Percentiles rank a stretch among this genome's conserved stretches.
phyloP scores from a whole-genome alignment of 2,888 invertebrate species.

The Dasypolia templi region DNA sequence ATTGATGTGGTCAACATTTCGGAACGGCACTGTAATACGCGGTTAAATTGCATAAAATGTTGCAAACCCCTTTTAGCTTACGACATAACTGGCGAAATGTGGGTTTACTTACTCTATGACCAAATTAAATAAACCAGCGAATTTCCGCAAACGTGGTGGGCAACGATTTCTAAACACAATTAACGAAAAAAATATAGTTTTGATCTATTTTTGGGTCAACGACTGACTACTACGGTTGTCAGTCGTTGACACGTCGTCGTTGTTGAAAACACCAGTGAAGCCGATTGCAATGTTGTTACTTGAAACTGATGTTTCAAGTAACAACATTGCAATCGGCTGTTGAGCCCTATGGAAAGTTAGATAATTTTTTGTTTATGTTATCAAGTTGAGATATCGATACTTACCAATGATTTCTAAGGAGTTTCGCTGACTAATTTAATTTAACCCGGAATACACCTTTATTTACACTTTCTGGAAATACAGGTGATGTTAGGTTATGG shows the following conservation, averaged over 20 bases:
- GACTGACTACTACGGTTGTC: too few species aligned
- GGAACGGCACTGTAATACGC: constrained; percentile 8
- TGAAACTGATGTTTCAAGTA: not conserved
- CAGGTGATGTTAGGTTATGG: not conserved
- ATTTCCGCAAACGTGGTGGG: not conserved
- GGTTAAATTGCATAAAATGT: not conserved
- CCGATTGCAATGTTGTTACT: too few species aligned
- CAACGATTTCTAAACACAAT: too few species aligned
- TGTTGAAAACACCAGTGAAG: too few species aligned
- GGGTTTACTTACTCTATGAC: not conserved
- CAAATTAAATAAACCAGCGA: not conserved
- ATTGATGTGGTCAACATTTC: constrained; percentile 40
- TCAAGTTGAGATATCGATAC: too few species aligned
- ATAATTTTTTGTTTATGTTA: too few species aligned
- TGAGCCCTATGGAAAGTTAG: too few species aligned
- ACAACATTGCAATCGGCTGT: too few species aligned
- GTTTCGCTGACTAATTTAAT: too few species aligned
- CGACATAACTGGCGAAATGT: not conserved
- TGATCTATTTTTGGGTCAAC: not conserved
- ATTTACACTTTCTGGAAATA: too few species aligned
- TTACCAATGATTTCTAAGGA: not conserved
- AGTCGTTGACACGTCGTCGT: too few species aligned
- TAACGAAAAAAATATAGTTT: too few species aligned
- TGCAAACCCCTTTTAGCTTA: not conserved
- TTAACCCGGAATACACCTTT: not conserved